These are phyloP conservation scores for Fringilla coelebs DNA, from an alignment of 2,797 vertebrate species.

Conservation along the genomic window DNA sequence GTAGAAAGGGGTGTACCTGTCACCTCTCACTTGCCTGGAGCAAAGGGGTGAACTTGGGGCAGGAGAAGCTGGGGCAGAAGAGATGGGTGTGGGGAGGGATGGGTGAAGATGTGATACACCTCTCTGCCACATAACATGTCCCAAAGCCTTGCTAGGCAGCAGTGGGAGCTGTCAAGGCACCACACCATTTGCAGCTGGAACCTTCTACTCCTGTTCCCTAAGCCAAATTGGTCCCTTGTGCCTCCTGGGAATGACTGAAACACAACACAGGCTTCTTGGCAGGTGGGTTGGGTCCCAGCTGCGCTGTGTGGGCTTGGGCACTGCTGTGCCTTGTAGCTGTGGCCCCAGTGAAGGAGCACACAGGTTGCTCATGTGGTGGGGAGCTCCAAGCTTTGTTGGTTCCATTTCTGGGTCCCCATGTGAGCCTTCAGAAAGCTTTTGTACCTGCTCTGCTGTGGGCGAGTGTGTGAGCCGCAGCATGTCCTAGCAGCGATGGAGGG, in stretches of 20 bases:
- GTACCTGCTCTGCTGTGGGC: not conserved
- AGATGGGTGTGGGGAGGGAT: not conserved
- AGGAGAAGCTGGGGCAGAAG: not conserved
- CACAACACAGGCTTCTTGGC: not conserved
- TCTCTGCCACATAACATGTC: not conserved
- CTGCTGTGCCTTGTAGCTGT: not conserved
- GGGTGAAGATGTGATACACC: not conserved
- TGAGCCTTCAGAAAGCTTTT: not conserved
- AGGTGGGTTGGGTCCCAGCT: not conserved
- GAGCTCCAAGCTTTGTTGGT: not conserved
- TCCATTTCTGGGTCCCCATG: not conserved
- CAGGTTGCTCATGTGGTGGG: rapidly evolving
- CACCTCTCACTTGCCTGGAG: not conserved
- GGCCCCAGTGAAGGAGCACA: not conserved
- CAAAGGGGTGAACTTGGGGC: not conserved
- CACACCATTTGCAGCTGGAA: not conserved
- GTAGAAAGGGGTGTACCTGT: not conserved
- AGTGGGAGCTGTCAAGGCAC: not conserved
- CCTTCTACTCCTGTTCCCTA: not conserved
- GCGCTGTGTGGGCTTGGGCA: not conserved
- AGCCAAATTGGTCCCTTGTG: not conserved
- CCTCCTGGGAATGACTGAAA: not conserved
- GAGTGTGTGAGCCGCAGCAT: not conserved
- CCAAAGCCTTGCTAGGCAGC: not conserved
- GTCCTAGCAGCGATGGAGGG: not conserved